Conservation (phyloP, 1,140 invertebrate genomes). For the Polypedilum pembai region DNA sequence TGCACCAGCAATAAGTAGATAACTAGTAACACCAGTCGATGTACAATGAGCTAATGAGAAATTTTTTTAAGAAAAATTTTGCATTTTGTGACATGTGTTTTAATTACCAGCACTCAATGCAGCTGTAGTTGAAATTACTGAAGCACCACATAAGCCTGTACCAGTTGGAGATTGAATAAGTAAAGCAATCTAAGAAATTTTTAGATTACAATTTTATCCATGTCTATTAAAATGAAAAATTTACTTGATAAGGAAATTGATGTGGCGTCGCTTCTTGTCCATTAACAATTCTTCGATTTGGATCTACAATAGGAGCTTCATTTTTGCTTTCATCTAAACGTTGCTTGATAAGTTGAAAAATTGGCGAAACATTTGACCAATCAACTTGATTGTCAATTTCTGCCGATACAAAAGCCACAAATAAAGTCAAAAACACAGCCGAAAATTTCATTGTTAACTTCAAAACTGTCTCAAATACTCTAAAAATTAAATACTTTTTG, state of each 20-base stretch:
- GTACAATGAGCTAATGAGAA: conserved; percentile 43
- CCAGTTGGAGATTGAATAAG: conserved; percentile 35
- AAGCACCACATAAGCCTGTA: conserved; percentile 43
- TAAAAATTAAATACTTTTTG: too few species aligned
- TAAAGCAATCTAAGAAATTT: conserved; percentile 32
- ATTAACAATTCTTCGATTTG: conserved; percentile 39
- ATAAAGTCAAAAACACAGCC: background rate
- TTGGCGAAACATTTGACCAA: conserved; percentile 41
- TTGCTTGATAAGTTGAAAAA: conserved; percentile 29
- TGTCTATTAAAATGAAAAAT: too few species aligned
- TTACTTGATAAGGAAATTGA: conserved; percentile 43
- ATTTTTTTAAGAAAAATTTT: too few species aligned
- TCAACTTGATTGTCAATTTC: conserved; percentile 32
- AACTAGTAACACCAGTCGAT: background rate
- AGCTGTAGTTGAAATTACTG: conserved; percentile 44
- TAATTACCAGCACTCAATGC: conserved; percentile 43
- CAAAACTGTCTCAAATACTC: too few species aligned
- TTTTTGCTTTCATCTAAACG: background rate
- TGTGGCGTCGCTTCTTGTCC: conserved; percentile 36
- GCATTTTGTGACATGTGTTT: too few species aligned
- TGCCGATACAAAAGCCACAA: background rate
- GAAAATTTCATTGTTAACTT: too few species aligned
- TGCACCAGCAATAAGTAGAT: background rate
- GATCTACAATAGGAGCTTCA: background rate
- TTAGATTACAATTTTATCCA: too few species aligned